Evolutionary conservation across 2,888 invertebrate species (phyloP).

Genomic region (Troides oblongomaculatus): DNA sequence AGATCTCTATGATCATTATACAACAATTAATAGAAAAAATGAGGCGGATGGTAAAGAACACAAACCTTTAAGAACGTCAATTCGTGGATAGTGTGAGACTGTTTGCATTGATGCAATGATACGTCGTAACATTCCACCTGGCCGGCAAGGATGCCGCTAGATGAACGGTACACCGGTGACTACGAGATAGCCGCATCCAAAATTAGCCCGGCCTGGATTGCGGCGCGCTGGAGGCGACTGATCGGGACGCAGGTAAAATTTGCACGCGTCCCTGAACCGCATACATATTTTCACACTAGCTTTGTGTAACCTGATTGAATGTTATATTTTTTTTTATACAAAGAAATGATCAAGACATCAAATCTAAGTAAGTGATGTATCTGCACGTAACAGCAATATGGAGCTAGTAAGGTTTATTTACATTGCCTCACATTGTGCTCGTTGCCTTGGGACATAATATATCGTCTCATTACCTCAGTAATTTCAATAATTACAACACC

Average conservation of each 20-base stretch:
- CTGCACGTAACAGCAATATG: too few relatives aligned
- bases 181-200: slow-evolving; percentile 19
- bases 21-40: too few relatives aligned
- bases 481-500: too few relatives aligned
- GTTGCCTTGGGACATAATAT: too few relatives aligned
- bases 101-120: not conserved
- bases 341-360: too few relatives aligned
- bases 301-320: too few relatives aligned
- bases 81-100: not conserved
- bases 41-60: not conserved
- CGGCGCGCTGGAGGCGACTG: slow-evolving; percentile 16
- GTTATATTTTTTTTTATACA: too few relatives aligned
- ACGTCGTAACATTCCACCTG: slow-evolving; percentile 1
- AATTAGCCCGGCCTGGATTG: slow-evolving; percentile 26
- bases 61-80: not conserved
- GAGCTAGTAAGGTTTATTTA: too few relatives aligned
- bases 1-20: too few relatives aligned
- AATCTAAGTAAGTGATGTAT: too few relatives aligned
- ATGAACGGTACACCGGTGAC: slow-evolving; percentile 6
- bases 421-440: too few relatives aligned
- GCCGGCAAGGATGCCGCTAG: slow-evolving; percentile 2
- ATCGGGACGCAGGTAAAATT: slow-evolving; percentile 18
- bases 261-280: slow-evolving; percentile 2
- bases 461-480: too few relatives aligned
- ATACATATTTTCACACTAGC: not conserved